Base-by-base conservation (phyloP, 2,888 invertebrate genomes). In the Aphrophora alni region DNA sequence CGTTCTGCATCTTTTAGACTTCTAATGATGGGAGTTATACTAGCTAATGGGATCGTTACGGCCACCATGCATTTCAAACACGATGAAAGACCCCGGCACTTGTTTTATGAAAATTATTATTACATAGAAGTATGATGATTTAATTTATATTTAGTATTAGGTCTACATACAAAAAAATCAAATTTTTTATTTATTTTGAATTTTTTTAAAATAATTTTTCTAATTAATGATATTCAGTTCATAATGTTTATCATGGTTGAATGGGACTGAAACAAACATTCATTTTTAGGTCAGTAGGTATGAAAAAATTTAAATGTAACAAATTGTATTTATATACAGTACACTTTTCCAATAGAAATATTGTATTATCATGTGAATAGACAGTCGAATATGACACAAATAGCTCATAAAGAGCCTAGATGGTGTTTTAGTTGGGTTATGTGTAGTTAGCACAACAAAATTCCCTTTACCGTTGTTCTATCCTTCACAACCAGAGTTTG, bases 11-110 rank as follows among this genome's bases (percentile, higher is more conserved):
- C 95, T 85, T 99, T 99, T 88, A 94, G 98, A 0, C 92, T 97
- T 85, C 89, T 98, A 26, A 96, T 99, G 7, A 98, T 99, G 95
- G 93, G 95, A 0, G 94, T 98, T 0, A 98, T 99, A 77, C 90
- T 99, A 80, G 95, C 97, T 3, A 99, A 99, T 89, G 99, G 98
- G 10, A 93, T 98, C 78, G 96, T 97, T 38, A 98, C 98, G 17
- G 98, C 99, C 0, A 97, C 97, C 7, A 96, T 99, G 93, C 94
- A 95, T 85, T 98, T 98, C 87, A 95, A 96, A 87, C 97, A 98
- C 86, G 97, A 98, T 87, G 96, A 94, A 80, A 90, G 95, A 84
- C 95, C 95, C 0, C 89, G 96, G 75, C 92, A 93, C 85, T 93
- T 93, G 70, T 97, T 97, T 86, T 96, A 96, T 86, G 93, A 95